Conservation (phyloP, 2,888 invertebrate species). For the Heliconius hortense region DNA sequence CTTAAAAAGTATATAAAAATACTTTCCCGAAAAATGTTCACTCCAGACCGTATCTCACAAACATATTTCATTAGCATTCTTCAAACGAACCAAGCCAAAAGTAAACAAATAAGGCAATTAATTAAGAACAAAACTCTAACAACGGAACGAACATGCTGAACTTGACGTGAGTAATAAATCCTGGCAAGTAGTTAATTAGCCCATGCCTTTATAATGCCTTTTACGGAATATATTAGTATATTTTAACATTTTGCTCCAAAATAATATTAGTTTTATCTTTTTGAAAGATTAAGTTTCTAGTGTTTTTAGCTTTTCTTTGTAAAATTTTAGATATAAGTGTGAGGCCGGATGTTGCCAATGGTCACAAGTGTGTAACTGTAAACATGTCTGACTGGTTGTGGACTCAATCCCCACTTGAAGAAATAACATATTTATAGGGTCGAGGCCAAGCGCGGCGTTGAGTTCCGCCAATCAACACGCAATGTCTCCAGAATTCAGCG, state of each 20-base stretch:
- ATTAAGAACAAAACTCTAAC: constrained; percentile 25
- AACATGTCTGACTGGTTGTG: too few species aligned
- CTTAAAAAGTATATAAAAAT: not conserved
- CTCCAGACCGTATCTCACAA: not conserved
- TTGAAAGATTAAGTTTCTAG: not conserved
- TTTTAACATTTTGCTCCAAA: not conserved
- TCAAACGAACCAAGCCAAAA: not conserved
- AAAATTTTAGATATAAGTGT: too few species aligned
- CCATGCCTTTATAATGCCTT: constrained; percentile 5
- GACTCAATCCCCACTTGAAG: too few species aligned
- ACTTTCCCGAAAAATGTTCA: not conserved
- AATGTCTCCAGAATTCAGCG: too few species aligned
- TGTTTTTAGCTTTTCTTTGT: too few species aligned
- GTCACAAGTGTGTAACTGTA: too few species aligned
- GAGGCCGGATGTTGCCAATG: too few species aligned
- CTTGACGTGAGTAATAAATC: constrained; percentile 30
- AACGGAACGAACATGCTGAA: constrained; percentile 20
- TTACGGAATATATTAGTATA: not conserved
- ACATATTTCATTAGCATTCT: constrained; percentile 8
- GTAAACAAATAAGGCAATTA: constrained; percentile 22
- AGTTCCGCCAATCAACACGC: too few species aligned
- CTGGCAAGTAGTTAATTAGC: constrained; percentile 29
- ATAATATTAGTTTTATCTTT: not conserved
- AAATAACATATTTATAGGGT: too few species aligned
- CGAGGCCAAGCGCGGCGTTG: too few species aligned